Conservation (phyloP, 2,797 vertebrate species). For the Cirrhinus mrigala region DNA sequence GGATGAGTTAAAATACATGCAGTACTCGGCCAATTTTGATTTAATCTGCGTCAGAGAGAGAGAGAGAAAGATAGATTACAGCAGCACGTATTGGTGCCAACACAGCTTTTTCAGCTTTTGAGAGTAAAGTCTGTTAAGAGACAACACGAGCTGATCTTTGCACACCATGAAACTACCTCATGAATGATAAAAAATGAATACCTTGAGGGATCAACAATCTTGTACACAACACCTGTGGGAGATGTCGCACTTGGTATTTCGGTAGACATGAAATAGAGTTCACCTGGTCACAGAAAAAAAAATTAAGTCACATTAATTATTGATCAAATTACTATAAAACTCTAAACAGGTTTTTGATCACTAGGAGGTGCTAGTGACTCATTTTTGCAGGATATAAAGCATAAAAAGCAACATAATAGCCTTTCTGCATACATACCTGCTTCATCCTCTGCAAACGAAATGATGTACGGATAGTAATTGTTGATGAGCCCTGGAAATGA, state of each 20-base stretch:
- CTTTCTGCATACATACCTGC: conserved; percentile 78
- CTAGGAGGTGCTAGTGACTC: background rate
- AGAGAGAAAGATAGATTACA: conserved; percentile 60
- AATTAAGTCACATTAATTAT: conserved; percentile 10
- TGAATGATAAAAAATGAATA: conserved; percentile 63
- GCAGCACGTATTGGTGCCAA: conserved; percentile 57
- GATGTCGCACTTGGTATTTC: conserved; percentile 86
- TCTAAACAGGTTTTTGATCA: background rate
- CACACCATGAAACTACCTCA: conserved; percentile 15
- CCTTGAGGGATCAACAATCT: conserved; percentile 93
- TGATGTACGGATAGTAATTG: conserved; percentile 92
- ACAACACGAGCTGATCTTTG: conserved; percentile 35
- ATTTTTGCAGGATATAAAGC: background rate
- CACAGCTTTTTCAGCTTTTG: conserved; percentile 39
- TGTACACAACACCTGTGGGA: conserved; percentile 89
- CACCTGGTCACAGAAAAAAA: conserved; percentile 77
- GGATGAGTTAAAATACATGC: conserved; percentile 9
- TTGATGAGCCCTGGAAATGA: conserved; percentile 93
- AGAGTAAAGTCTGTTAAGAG: conserved; percentile 44
- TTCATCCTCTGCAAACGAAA: conserved; percentile 96
- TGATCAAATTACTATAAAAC: conserved; percentile 2
- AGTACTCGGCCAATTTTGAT: conserved; percentile 30
- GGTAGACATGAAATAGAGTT: conserved; percentile 96
- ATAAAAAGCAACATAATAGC: background rate
- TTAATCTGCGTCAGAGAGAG: conserved; percentile 48